A percentile compares a stretch with the other conserved stretches of the same genome.
These are phyloP conservation scores for Gallinago jamesoni DNA, from an alignment of 2,113 vertebrate genomes.

Conservation along the genomic window DNA sequence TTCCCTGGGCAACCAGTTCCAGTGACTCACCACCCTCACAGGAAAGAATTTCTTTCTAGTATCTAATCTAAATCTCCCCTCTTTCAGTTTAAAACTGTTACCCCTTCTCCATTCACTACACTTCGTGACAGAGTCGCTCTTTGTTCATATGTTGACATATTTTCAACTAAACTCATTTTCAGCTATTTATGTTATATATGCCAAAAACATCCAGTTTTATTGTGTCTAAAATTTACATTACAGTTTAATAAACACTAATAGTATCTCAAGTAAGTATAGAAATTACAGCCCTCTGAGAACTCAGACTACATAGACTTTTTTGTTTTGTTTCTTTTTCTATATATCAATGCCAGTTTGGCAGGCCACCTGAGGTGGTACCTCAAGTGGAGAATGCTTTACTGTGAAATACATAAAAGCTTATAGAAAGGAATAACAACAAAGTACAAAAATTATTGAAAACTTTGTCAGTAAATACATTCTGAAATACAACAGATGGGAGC, in stretches of 20 bases:
- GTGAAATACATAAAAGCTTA: not conserved
- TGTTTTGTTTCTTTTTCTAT: not conserved
- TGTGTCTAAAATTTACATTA: not conserved
- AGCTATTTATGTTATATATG: not conserved
- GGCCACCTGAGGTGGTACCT: not conserved
- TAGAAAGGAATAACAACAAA: not conserved
- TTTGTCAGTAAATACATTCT: not conserved
- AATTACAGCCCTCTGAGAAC: not conserved
- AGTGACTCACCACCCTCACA: too few species aligned
- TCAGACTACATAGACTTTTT: not conserved
- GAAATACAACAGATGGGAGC: not conserved
- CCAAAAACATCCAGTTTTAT: not conserved
- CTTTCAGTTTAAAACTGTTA: too few species aligned
- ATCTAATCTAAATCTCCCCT: too few species aligned
- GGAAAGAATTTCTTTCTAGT: too few species aligned
- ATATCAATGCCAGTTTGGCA: not conserved
- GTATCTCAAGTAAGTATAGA: not conserved
- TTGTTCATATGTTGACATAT: not conserved
- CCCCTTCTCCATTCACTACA: too few species aligned
- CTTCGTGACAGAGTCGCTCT: too few species aligned
- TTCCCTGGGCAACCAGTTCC: too few species aligned
- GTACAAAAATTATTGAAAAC: not conserved
- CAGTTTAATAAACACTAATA: not conserved
- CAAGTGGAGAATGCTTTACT: not conserved
- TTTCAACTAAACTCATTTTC: not conserved